Percentiles rank a stretch among this genome's conserved stretches.
These are phyloP conservation scores for Epinephelus cyanopodus DNA, from an alignment of 2,113 vertebrate species.

Conservation along the genomic window DNA sequence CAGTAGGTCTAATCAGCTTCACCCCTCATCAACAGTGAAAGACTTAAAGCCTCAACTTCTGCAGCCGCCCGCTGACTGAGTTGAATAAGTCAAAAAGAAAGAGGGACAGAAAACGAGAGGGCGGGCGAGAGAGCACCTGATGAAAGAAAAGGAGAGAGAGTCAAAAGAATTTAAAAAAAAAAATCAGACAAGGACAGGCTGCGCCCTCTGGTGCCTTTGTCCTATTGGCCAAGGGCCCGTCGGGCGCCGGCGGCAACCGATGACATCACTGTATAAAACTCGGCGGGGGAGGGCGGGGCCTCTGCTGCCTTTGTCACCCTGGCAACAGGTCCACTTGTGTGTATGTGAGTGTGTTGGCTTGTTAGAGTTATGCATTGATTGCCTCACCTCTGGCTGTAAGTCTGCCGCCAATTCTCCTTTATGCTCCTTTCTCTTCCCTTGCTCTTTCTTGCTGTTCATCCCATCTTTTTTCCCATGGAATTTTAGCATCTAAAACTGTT, in stretches of 20 bases:
- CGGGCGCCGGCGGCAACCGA: constrained; percentile 54
- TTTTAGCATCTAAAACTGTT: not conserved
- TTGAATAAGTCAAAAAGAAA: constrained; percentile 66
- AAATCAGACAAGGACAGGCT: constrained; percentile 45
- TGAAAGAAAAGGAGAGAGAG: constrained; percentile 37
- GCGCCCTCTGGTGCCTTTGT: constrained; percentile 70
- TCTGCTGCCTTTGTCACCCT: constrained; percentile 71
- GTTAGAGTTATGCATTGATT: constrained; percentile 59
- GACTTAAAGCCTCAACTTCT: constrained; percentile 42
- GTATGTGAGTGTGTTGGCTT: constrained; percentile 27
- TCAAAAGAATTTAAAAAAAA: constrained; percentile 12
- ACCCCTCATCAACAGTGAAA: constrained; percentile 43
- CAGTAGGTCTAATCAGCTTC: constrained; percentile 50
- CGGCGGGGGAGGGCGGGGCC: constrained; percentile 59
- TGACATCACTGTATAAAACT: constrained; percentile 76
- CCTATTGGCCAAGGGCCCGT: constrained; percentile 63
- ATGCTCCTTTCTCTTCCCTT: constrained; percentile 1
- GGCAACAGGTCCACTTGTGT: constrained; percentile 72
- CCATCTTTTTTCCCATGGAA: not conserved
- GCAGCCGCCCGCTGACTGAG: constrained; percentile 48
- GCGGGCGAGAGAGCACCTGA: constrained; percentile 46
- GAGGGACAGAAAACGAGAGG: constrained; percentile 38
- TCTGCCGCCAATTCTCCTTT: constrained; percentile 33
- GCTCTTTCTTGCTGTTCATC: not conserved
- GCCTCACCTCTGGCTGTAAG: constrained; percentile 55